A percentile compares a stretch with the other conserved stretches of the same genome.
phyloP scores from a whole-genome alignment of 2,888 invertebrate genomes.

The Synergus japonicus region DNA sequence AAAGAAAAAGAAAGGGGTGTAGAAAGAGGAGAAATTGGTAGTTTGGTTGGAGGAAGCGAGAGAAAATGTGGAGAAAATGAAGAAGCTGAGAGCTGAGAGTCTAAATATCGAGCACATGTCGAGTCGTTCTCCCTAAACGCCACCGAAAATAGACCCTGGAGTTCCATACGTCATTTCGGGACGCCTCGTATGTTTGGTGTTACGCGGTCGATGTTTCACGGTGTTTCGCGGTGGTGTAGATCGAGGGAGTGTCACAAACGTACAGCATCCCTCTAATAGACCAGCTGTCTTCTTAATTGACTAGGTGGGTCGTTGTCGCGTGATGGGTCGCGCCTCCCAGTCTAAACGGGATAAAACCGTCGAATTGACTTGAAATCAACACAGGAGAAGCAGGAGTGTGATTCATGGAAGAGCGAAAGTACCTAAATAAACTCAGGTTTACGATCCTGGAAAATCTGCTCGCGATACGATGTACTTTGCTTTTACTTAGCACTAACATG shows the following conservation, averaged over 20 bases:
- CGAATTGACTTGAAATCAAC: conserved; percentile 47
- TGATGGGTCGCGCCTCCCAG: conserved; percentile 39
- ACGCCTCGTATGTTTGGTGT: conserved; percentile 61
- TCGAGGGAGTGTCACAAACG: conserved; percentile 37
- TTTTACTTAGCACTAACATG: conserved; percentile 38
- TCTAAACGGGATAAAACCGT: conserved; percentile 40
- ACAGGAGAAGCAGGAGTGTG: conserved; percentile 52
- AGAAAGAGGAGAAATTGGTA: conserved; percentile 20
- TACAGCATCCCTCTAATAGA: conserved; percentile 69
- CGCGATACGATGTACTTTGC: conserved; percentile 33
- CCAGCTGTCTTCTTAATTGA: conserved; percentile 76
- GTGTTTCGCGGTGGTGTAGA: conserved; percentile 48
- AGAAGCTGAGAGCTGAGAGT: conserved; percentile 55
- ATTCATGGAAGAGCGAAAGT: conserved; percentile 48
- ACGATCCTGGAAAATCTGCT: conserved; percentile 38
- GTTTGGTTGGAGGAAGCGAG: conserved; percentile 43
- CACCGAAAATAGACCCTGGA: conserved; percentile 70
- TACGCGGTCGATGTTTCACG: conserved; percentile 61
- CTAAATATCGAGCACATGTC: conserved; percentile 75
- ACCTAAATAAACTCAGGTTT: conserved; percentile 36
- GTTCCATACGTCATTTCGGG: conserved; percentile 72
- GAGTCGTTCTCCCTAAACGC: conserved; percentile 62
- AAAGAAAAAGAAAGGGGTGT: conserved; percentile 45
- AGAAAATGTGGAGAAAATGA: conserved; percentile 47
- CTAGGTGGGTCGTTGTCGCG: conserved; percentile 68